Evolutionary conservation across 92 coral and sea anemone species (phyloP).

Genomic region (Actinernus sp.): DNA sequence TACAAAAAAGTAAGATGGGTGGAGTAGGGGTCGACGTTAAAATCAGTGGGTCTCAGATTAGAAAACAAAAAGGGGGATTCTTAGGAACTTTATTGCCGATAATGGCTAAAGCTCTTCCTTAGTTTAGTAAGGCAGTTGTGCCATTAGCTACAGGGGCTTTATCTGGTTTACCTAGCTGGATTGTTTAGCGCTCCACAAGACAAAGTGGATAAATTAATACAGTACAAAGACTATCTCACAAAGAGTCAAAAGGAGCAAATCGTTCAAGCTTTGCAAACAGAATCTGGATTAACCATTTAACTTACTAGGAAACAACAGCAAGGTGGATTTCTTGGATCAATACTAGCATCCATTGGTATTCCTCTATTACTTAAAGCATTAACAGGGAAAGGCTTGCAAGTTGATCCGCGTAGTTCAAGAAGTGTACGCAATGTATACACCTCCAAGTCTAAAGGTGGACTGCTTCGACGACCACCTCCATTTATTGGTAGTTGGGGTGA

Average conservation of each 20-base stretch:
- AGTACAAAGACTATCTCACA: too few relatives aligned
- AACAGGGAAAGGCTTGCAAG: conserved; percentile 13
- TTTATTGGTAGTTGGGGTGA: conserved; percentile 8
- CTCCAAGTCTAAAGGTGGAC: too few relatives aligned
- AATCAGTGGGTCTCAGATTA: too few relatives aligned
- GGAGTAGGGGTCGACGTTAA: conserved; percentile 16
- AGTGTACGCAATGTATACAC: not conserved
- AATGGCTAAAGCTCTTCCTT: too few relatives aligned
- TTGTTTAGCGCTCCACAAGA: too few relatives aligned
- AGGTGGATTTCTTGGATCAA: conserved; percentile 3
- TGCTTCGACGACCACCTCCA: too few relatives aligned
- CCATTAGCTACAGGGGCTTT: too few relatives aligned
- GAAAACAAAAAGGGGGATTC: too few relatives aligned
- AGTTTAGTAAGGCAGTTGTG: too few relatives aligned
- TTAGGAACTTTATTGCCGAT: too few relatives aligned
- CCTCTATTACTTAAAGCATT: not conserved
- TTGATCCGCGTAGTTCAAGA: not conserved
- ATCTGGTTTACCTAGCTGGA: too few relatives aligned
- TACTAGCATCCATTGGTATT: conserved; percentile 21
- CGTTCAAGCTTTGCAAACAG: not conserved
- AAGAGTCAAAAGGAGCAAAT: conserved; percentile 6
- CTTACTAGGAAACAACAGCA: conserved; percentile 2
- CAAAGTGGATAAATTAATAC: too few relatives aligned
- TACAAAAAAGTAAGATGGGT: not conserved
- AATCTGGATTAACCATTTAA: not conserved